phyloP scores from a whole-genome alignment of 2,888 invertebrate species.

The Neocrepidodera transversa region DNA sequence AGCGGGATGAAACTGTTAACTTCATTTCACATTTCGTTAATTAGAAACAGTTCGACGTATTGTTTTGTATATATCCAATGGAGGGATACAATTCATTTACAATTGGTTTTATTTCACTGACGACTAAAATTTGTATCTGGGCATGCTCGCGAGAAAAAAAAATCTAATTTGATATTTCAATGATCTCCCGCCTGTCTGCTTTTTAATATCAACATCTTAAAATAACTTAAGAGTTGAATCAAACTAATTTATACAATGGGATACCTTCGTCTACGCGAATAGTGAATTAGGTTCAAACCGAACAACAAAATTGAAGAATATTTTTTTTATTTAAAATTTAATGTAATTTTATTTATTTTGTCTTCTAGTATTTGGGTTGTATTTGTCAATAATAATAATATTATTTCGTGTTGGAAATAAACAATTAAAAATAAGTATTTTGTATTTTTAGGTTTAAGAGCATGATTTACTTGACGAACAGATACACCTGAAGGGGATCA shows the following conservation, averaged over 20 bases:
- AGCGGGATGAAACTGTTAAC: not conserved
- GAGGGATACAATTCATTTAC: not conserved
- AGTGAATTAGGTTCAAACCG: too few relatives aligned
- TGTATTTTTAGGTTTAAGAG: too few relatives aligned
- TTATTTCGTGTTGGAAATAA: too few relatives aligned
- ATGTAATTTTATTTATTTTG: too few relatives aligned
- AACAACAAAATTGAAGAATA: too few relatives aligned
- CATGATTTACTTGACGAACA: too few relatives aligned
- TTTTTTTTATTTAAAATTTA: too few relatives aligned
- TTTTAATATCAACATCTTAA: not conserved
- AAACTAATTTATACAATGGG: not conserved
- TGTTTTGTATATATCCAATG: not conserved
- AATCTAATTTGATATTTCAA: not conserved
- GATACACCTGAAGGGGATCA: too few relatives aligned
- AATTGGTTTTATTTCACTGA: not conserved
- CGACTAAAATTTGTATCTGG: not conserved
- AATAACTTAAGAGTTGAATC: too few relatives aligned
- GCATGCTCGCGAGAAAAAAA: not conserved
- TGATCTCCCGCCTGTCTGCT: not conserved
- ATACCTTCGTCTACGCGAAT: not conserved
- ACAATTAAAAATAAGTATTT: too few relatives aligned
- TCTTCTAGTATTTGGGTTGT: too few relatives aligned
- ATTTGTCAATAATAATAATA: too few relatives aligned
- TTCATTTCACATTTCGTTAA: constrained; percentile 5
- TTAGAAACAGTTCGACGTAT: constrained; percentile 6